Evolutionary conservation across 2,113 vertebrate genomes (phyloP).

Genomic region (Syrrhaptes paradoxus): DNA sequence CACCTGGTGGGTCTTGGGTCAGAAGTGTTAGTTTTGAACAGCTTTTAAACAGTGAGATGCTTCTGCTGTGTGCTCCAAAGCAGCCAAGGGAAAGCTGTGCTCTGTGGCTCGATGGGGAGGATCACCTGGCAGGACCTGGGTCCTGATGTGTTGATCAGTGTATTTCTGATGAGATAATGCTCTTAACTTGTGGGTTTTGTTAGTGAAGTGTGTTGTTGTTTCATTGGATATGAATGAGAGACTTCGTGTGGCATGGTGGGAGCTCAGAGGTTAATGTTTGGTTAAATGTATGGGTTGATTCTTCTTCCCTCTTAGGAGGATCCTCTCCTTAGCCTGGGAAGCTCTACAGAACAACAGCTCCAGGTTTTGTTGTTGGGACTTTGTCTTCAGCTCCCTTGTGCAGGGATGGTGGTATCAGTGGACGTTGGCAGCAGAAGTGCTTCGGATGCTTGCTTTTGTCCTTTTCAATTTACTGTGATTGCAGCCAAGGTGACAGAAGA

Average conservation of each 20-base stretch:
- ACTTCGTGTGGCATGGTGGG: neutral
- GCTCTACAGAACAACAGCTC: neutral
- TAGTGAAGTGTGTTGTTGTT: neutral
- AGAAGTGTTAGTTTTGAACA: neutral
- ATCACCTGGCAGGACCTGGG: neutral
- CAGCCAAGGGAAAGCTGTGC: neutral
- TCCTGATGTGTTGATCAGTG: fast-evolving
- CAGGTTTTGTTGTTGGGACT: neutral
- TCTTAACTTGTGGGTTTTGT: neutral
- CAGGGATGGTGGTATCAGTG: neutral
- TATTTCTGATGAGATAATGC: neutral
- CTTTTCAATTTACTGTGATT: neutral
- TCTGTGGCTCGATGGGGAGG: neutral
- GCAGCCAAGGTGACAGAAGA: neutral
- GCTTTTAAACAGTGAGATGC: neutral
- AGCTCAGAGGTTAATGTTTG: neutral
- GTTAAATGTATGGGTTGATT: neutral
- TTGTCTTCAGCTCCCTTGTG: neutral
- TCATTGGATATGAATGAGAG: fast-evolving
- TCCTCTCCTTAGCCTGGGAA: neutral
- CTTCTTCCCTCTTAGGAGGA: neutral
- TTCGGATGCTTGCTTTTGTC: neutral
- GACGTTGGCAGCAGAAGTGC: neutral
- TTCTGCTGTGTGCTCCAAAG: neutral
- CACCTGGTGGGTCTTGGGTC: neutral